Conservation (phyloP, 2,888 invertebrate genomes). For the Cerastoderma edule region DNA sequence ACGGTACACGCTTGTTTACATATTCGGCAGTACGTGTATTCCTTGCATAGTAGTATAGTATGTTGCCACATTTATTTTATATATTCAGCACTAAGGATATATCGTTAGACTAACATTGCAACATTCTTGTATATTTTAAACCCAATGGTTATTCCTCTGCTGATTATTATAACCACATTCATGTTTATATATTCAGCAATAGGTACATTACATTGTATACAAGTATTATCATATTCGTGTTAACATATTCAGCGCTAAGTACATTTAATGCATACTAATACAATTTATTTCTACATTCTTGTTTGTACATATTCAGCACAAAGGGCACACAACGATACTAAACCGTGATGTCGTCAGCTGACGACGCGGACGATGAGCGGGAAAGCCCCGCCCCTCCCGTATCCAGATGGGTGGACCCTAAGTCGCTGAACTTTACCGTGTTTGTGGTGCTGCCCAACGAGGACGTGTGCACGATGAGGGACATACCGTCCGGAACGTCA, state of each 20-base stretch:
- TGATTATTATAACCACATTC: too few species aligned
- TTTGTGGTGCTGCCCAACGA: constrained; percentile 73
- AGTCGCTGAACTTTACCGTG: constrained; percentile 63
- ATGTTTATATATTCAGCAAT: too few species aligned
- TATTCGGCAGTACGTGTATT: too few species aligned
- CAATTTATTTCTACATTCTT: background rate
- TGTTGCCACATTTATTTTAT: too few species aligned
- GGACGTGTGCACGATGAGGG: constrained; percentile 70
- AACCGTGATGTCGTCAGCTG: constrained; percentile 55
- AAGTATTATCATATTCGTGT: background rate
- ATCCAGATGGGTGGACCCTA: constrained; percentile 46
- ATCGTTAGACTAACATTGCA: too few species aligned
- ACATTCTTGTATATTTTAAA: too few species aligned
- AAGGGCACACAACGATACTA: too few species aligned
- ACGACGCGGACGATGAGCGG: constrained; percentile 58
- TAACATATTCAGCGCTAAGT: background rate
- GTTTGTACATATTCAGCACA: constrained; percentile 2
- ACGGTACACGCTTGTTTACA: too few species aligned
- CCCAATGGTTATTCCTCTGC: too few species aligned
- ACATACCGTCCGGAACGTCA: constrained; percentile 67
- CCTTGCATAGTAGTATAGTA: too few species aligned
- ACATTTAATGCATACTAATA: background rate
- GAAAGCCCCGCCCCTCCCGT: constrained; percentile 48
- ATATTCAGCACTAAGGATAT: too few species aligned
- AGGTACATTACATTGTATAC: too few species aligned